These are phyloP conservation scores for Sterrhoptilus dennistouni DNA, from an alignment of 2,113 vertebrate genomes.

Conservation along the genomic window DNA sequence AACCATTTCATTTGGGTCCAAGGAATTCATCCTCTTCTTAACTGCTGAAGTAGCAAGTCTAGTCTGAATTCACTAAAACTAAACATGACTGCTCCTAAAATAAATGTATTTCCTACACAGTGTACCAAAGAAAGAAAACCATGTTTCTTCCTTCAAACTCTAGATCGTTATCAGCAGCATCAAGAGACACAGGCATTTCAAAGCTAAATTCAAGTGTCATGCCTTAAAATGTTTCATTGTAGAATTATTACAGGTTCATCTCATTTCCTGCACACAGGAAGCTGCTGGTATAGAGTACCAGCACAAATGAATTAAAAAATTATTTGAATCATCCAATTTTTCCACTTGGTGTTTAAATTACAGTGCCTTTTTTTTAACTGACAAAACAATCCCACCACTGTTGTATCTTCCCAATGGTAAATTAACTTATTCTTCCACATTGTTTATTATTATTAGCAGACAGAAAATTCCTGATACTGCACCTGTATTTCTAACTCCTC, in stretches of 20 bases:
- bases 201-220: not conserved
- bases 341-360: not conserved
- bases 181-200: not conserved
- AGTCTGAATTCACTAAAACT: not conserved
- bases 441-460: not conserved
- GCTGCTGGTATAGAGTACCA: not conserved
- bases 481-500: constrained; percentile 88
- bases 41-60: not conserved
- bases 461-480: not conserved
- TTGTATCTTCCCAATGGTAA: not conserved
- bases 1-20: not conserved
- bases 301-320: not conserved
- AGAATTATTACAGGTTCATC: not conserved
- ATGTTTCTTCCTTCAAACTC: not conserved
- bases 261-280: not conserved
- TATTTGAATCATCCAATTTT: not conserved
- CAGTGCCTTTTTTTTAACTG: not conserved
- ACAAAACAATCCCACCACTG: not conserved
- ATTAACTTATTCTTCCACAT: not conserved
- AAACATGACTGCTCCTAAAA: not conserved
- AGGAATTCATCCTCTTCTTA: not conserved
- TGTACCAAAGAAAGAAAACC: not conserved
- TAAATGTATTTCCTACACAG: not conserved
- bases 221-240: not conserved
- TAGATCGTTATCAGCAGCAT: not conserved